Conservation (phyloP, 2,888 invertebrate species). For the Pseudoips prasinana region DNA sequence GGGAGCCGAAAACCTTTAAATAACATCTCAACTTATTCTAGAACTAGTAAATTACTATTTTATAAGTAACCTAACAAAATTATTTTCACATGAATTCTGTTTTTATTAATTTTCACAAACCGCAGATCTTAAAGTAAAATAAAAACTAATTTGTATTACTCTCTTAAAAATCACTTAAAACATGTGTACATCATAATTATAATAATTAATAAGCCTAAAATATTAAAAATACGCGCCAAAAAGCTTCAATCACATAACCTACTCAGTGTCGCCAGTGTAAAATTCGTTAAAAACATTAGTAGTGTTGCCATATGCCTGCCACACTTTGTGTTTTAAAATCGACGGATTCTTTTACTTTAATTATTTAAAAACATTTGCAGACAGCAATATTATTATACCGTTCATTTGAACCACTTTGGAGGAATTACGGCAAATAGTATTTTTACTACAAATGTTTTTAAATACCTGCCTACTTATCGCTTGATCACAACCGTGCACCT, state of each 20-base stretch:
- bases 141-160: slow-evolving; percentile 58
- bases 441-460: slow-evolving; percentile 31
- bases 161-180: slow-evolving; percentile 38
- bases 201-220: slow-evolving; percentile 36
- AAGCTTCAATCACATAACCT: slow-evolving; percentile 56
- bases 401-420: background rate
- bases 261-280: slow-evolving; percentile 46
- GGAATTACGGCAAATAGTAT: no score
- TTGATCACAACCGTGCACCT: slow-evolving; percentile 44
- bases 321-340: slow-evolving; percentile 34
- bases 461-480: slow-evolving; percentile 27
- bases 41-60: no score
- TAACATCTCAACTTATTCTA: no score
- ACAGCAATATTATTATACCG: background rate
- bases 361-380: slow-evolving; percentile 30
- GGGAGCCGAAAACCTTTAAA: no score
- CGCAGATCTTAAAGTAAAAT: slow-evolving; percentile 38
- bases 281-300: slow-evolving; percentile 39
- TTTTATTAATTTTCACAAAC: slow-evolving; percentile 32
- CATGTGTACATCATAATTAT: slow-evolving; percentile 28
- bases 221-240: slow-evolving; percentile 40
- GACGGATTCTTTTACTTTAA: slow-evolving; percentile 39
- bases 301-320: slow-evolving; percentile 44
- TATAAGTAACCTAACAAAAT: background rate
- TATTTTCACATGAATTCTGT: background rate